Evolutionary conservation across 2,113 vertebrate species (phyloP), one percentile per base, ranked within the genome.

Genomic region (Arothron firmamentum): DNA sequence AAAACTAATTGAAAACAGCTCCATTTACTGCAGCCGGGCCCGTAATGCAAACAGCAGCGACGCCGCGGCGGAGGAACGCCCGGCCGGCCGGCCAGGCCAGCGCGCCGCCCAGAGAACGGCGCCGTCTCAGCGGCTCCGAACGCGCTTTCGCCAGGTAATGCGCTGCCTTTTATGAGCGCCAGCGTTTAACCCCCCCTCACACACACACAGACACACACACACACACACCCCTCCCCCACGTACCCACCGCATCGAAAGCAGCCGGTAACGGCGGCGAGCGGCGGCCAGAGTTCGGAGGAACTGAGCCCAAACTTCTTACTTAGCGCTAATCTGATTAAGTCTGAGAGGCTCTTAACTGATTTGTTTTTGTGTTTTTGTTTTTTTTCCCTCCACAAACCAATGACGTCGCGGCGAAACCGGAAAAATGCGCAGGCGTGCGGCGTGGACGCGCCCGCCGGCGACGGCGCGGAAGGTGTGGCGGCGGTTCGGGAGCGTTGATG

Each of bases 1-100:
- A 94, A 94, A 96, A 95, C 94, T 96, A 96, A 97, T 96, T 95
- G 94, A 94, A 95, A 96, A 94, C 93, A 92, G 94, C 95, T 95
- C 94, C 95, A 94, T 94, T 96, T 93, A 93, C 93, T 92, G 92
- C 90, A 79, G 85, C 90, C 75, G 52, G 84, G 90, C 90, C 47
- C 90, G 91, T 93, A 91, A 94, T 93, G 94, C 91, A 91, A 88
- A 89, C 91, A 92, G 90, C 82, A 38, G 75, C 58, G 88, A 88
- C 74, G 89, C 78, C 87, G 89, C 76, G 69, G 87, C 74, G 78
- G 41, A 45, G 52, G 34, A 68, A 48, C 62, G 75, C 19, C 45
- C 49, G 54, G n/a, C n/a, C n/a, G 50, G 48, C 25, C 25, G 25
- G 25, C 25, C 3, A 28, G 25, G 5, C 3, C 3, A 28, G 25